Percentiles rank a stretch among this genome's conserved stretches.
Conservation (phyloP, 2,797 vertebrate genomes). For the Tadarida brasiliensis region DNA sequence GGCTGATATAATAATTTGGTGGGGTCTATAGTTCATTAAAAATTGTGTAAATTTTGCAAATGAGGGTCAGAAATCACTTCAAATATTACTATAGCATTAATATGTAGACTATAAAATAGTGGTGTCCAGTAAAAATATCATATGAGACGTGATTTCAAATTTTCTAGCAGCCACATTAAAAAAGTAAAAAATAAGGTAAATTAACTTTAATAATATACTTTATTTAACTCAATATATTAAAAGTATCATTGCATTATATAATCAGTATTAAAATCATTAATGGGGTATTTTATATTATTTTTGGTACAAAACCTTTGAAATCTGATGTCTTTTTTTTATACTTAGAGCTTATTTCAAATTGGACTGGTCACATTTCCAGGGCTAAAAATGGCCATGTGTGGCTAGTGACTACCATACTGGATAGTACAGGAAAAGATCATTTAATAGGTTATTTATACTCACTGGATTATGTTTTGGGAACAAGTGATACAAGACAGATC, state of each 20-base stretch:
- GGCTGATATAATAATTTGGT: background rate
- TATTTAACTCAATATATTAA: background rate
- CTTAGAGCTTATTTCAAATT: background rate
- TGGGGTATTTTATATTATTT: background rate
- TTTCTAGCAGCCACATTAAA: background rate
- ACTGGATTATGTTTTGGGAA: background rate
- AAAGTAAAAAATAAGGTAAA: background rate
- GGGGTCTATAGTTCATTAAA: background rate
- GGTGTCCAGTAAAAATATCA: background rate
- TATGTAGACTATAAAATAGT: background rate
- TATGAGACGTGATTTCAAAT: background rate
- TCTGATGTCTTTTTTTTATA: background rate
- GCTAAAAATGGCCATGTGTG: background rate
- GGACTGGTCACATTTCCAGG: background rate
- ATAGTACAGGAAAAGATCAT: background rate
- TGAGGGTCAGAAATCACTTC: background rate
- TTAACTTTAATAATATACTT: conserved; percentile 3
- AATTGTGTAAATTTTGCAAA: background rate
- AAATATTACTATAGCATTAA: background rate
- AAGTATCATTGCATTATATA: background rate
- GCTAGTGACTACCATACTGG: background rate
- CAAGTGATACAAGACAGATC: background rate
- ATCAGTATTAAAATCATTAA: background rate
- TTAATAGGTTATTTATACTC: background rate
- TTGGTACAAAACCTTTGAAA: background rate